Base-by-base conservation (phyloP, 2,113 vertebrate genomes). In the Turdus rufiventris region DNA sequence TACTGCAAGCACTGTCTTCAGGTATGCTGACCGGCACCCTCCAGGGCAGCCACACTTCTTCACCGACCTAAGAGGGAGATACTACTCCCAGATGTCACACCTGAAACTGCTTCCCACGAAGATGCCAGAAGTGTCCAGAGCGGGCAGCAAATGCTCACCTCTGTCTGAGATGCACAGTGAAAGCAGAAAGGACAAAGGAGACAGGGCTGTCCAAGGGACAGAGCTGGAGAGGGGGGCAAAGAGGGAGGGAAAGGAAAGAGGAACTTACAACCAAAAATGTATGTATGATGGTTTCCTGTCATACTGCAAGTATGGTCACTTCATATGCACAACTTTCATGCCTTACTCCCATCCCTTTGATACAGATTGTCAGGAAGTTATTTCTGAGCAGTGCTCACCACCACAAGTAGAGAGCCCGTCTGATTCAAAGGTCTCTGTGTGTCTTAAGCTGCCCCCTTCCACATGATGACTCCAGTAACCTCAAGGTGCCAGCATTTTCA, bases 301-400 rank as follows among this genome's bases (percentile, higher is more conserved):
- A 7, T 26, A 66, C 25, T 54, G 1, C 54, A 75, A 57, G 17
- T 8, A 65, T 5, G 5, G 29, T 16, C 38, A 62, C 29, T 51
- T 85, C 48, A 11, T 15, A 26, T 0, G 4, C 5, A 51, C 9
- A 56, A 11, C 11, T 33, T 60, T 4, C 1, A 0, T 68, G 20
- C 19, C 50, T 83, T 75, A 40, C 21, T 77, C 58, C 20, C 45
- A 60, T 8, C 12, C 10, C 25, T 71, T 72, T 43, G 10, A 48
- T 28, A 40, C 4, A 6, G 2, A 53, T 31, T 67, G 26, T 47
- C 12, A 42, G 8, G 15, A 43, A 85, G 56, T 60, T 62, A 50
- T 5, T 62, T 71, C 61, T 56, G 53, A 34, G 21, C 2, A 5
- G 29, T 1, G 12, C 5, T 42, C 1, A 4, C 43, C 36, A 42